Conservation (phyloP, 1,140 invertebrate genomes). For the Pachyrhynchus sulphureomaculatus region DNA sequence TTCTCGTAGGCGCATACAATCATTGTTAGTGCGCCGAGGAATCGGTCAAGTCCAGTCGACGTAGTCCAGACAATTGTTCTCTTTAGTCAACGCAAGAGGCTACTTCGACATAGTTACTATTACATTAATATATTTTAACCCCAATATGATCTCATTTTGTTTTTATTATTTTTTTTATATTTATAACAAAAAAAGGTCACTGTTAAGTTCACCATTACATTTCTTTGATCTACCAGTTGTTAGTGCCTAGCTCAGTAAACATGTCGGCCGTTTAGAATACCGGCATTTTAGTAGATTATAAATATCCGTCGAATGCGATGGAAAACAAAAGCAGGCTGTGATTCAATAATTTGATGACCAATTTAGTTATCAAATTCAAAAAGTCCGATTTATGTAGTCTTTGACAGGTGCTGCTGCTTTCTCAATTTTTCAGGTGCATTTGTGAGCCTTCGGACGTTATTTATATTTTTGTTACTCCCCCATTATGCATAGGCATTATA, state of each 20-base stretch:
- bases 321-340: slow-evolving; percentile 53
- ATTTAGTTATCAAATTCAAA: slow-evolving; percentile 47
- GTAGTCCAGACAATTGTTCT: slow-evolving; percentile 14
- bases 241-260: slow-evolving; percentile 50
- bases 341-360: slow-evolving; percentile 52
- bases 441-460: slow-evolving; percentile 1
- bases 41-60: slow-evolving; percentile 37
- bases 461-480: slow-evolving; percentile 1
- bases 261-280: slow-evolving; percentile 31
- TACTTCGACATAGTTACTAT: slow-evolving; percentile 33
- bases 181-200: slow-evolving; percentile 32
- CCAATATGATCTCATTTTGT: slow-evolving; percentile 51
- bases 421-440: slow-evolving; percentile 28
- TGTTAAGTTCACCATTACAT: slow-evolving; percentile 30
- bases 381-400: slow-evolving; percentile 43
- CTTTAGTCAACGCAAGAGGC: slow-evolving; percentile 23
- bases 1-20: slow-evolving; percentile 37
- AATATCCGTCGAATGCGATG: slow-evolving; percentile 35
- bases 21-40: slow-evolving; percentile 32
- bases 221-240: slow-evolving; percentile 47
- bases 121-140: slow-evolving; percentile 42
- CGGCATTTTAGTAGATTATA: slow-evolving; percentile 40
- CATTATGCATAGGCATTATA: neutral
- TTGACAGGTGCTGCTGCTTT: slow-evolving; percentile 37
- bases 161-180: slow-evolving; percentile 46